A percentile compares a stretch with the other conserved stretches of the same genome.
Conservation (phyloP, 2,888 invertebrate genomes). For the Apoderus coryli region DNA sequence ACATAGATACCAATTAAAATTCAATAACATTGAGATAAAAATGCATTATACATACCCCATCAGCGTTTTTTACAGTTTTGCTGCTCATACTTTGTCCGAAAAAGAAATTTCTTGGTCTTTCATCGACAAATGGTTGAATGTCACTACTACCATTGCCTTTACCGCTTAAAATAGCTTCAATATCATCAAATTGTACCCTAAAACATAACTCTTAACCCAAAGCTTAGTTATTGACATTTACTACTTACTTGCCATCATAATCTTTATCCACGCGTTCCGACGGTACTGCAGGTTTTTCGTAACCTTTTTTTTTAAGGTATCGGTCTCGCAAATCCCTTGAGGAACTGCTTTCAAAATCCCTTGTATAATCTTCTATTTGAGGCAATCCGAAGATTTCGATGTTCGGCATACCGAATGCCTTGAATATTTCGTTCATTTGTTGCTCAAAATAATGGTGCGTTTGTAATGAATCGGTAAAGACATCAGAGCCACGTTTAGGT, state of each 20-base stretch:
- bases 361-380: conserved; percentile 1
- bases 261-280: conserved; percentile 19
- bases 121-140: no score
- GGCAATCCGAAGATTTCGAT: no score
- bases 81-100: conserved; percentile 40
- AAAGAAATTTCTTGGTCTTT: conserved; percentile 16
- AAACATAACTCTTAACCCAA: not conserved
- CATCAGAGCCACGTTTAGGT: conserved; percentile 34
- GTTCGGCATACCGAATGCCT: conserved; percentile 23
- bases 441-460: conserved; percentile 45
- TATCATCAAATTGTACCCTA: no score
- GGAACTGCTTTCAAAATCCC: no score
- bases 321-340: conserved; percentile 33
- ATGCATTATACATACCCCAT: conserved; percentile 33
- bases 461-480: conserved; percentile 44
- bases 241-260: conserved; percentile 19
- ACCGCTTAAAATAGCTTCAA: no score
- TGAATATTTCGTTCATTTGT: conserved; percentile 42
- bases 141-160: no score
- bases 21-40: conserved; percentile 9
- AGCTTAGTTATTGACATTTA: not conserved
- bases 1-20: conserved; percentile 13
- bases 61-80: conserved; percentile 38
- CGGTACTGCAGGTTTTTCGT: conserved; percentile 21
- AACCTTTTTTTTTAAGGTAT: conserved; percentile 40